These are phyloP conservation scores for Zenarchopterus dispar DNA, from an alignment of 2,797 vertebrate species.

Conservation along the genomic window DNA sequence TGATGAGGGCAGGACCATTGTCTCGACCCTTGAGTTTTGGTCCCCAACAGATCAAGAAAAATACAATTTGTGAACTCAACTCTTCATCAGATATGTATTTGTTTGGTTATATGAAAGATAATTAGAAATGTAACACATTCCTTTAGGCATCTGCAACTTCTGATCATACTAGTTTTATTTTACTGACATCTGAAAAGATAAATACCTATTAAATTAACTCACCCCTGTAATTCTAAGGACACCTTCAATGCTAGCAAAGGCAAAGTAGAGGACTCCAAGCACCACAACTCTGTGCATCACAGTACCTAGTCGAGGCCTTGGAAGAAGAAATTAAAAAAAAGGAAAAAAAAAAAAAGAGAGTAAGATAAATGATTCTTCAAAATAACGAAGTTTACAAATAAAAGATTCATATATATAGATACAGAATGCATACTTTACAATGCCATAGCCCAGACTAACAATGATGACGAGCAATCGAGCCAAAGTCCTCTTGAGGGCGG, in stretches of 20 bases:
- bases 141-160: no score
- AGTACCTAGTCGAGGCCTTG: constrained; percentile 87
- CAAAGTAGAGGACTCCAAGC: constrained; percentile 87
- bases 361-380: not conserved
- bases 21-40: constrained; percentile 78
- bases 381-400: not conserved
- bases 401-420: not conserved
- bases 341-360: not conserved
- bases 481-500: constrained; percentile 88
- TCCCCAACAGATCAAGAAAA: constrained; percentile 32
- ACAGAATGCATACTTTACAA: constrained; percentile 86
- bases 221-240: constrained; percentile 89
- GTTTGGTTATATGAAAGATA: no score
- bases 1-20: constrained; percentile 81
- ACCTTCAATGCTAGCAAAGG: constrained; percentile 87
- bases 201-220: constrained; percentile 56
- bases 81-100: no score
- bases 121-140: no score
- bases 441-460: constrained; percentile 90
- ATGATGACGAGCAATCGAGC: constrained; percentile 90
- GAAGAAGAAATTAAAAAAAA: not conserved
- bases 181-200: not conserved
- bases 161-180: no score
- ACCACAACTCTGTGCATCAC: constrained; percentile 91
- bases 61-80: no score